Percentiles rank a stretch among this genome's conserved stretches.
Evolutionary conservation across 2,113 vertebrate species (phyloP).

Genomic region (Hucho hucho): DNA sequence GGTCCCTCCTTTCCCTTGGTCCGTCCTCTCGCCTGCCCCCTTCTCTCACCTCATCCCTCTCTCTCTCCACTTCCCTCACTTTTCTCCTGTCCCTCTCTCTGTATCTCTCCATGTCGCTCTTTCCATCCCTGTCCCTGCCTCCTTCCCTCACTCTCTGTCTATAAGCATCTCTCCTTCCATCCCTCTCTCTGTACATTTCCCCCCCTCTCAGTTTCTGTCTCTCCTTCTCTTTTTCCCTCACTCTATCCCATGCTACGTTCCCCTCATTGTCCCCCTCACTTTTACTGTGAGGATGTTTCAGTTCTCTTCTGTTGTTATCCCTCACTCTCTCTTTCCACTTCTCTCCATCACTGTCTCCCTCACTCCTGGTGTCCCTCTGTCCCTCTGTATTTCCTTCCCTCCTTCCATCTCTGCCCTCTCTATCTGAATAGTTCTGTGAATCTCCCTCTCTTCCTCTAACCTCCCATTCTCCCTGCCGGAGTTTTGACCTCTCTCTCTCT

Average conservation of each 20-base stretch:
- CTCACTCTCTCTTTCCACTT: slow-evolving; percentile 42
- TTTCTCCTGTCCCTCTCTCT: slow-evolving; percentile 13
- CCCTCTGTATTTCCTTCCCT: slow-evolving; percentile 26
- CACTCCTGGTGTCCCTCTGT: slow-evolving; percentile 60
- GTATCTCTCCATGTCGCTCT: slow-evolving; percentile 8
- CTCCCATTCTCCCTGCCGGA: slow-evolving; percentile 33
- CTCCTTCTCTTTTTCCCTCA: slow-evolving; percentile 31
- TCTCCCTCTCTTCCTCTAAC: slow-evolving; percentile 43
- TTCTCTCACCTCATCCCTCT: background rate
- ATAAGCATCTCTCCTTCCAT: background rate
- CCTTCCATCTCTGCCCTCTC: slow-evolving; percentile 36
- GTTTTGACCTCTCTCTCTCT: slow-evolving; percentile 45
- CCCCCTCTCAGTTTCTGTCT: slow-evolving; percentile 24
- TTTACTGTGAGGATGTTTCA: slow-evolving; percentile 49
- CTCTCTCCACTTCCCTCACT: slow-evolving; percentile 10
- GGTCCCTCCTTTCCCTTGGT: background rate
- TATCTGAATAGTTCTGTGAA: slow-evolving; percentile 37
- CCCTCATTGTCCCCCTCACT: slow-evolving; percentile 57
- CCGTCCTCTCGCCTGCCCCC: background rate
- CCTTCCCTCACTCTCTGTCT: slow-evolving; percentile 11
- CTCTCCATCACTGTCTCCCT: slow-evolving; percentile 64
- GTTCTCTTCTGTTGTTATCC: slow-evolving; percentile 29
- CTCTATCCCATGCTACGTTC: slow-evolving; percentile 17
- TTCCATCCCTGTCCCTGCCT: slow-evolving; percentile 15
- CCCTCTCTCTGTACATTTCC: background rate